Conservation (phyloP, 2,113 vertebrate genomes). For the Nymphicus hollandicus region DNA sequence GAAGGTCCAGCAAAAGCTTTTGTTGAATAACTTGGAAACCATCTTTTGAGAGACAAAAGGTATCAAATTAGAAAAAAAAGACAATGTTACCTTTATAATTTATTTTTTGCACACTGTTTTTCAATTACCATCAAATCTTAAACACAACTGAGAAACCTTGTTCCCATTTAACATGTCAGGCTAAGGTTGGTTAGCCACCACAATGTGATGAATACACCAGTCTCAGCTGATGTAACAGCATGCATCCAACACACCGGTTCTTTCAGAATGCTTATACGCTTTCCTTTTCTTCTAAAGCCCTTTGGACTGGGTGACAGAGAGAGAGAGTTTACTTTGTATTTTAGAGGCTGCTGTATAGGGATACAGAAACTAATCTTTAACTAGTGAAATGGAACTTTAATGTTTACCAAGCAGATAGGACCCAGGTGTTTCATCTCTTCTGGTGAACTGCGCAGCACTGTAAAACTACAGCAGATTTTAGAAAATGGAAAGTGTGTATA, state of each 20-base stretch:
- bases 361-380: conserved; percentile 72
- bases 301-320: not conserved
- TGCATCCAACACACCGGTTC: not conserved
- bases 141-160: not conserved
- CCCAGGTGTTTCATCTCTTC: conserved; percentile 70
- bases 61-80: not conserved
- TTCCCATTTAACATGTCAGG: not conserved
- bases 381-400: conserved; percentile 77
- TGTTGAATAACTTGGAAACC: conserved; percentile 38
- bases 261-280: not conserved
- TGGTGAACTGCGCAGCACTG: conserved; percentile 34
- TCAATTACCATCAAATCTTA: not conserved
- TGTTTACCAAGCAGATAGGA: conserved; percentile 80
- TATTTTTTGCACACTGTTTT: not conserved
- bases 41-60: not conserved
- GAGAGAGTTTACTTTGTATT: conserved; percentile 64
- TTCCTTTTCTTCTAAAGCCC: not conserved
- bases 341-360: conserved; percentile 42
- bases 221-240: not conserved
- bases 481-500: conserved; percentile 21
- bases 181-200: not conserved
- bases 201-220: not conserved
- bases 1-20: conserved; percentile 43
- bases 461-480: conserved; percentile 48
- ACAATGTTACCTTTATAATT: not conserved